Percentiles rank a stretch among this genome's conserved stretches.
Conservation (phyloP, 2,888 invertebrate genomes). For the Sceliomorpha sp. region DNA sequence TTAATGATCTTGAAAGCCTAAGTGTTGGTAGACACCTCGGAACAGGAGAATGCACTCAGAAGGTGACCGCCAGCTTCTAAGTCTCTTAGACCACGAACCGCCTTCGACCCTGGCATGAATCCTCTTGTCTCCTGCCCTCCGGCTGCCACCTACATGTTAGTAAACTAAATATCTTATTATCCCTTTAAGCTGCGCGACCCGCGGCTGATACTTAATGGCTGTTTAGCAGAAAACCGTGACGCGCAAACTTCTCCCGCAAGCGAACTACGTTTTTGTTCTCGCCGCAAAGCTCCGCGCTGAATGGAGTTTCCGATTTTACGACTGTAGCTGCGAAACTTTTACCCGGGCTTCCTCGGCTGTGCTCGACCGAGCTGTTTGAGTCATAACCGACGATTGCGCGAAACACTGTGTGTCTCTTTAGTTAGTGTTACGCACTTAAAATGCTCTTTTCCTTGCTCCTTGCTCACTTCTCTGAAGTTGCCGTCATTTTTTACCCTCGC, state of each 20-base stretch:
- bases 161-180: slow-evolving; percentile 78
- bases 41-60: slow-evolving; percentile 80
- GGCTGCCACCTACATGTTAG: slow-evolving; percentile 71
- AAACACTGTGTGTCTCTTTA: slow-evolving; percentile 20
- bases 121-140: slow-evolving; percentile 54
- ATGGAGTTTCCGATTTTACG: slow-evolving; percentile 10
- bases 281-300: slow-evolving; percentile 1
- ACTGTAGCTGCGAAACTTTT: slow-evolving; percentile 5
- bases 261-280: neutral
- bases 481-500: slow-evolving; percentile 25
- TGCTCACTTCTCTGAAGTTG: slow-evolving; percentile 13
- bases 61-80: slow-evolving; percentile 78
- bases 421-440: slow-evolving; percentile 16
- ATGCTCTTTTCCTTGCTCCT: slow-evolving; percentile 12
- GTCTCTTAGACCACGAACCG: slow-evolving; percentile 76
- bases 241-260: slow-evolving; percentile 15
- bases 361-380: slow-evolving; percentile 4
- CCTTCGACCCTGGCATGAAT: slow-evolving; percentile 64
- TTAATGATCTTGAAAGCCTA: slow-evolving; percentile 79
- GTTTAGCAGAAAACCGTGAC: slow-evolving; percentile 55
- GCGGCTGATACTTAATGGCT: slow-evolving; percentile 52
- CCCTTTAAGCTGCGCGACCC: slow-evolving; percentile 67
- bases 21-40: slow-evolving; percentile 72
- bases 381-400: slow-evolving; percentile 25
- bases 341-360: neutral